Evolutionary conservation across 1,140 invertebrate genomes (phyloP).

Genomic region (Medauroidea extradentata): DNA sequence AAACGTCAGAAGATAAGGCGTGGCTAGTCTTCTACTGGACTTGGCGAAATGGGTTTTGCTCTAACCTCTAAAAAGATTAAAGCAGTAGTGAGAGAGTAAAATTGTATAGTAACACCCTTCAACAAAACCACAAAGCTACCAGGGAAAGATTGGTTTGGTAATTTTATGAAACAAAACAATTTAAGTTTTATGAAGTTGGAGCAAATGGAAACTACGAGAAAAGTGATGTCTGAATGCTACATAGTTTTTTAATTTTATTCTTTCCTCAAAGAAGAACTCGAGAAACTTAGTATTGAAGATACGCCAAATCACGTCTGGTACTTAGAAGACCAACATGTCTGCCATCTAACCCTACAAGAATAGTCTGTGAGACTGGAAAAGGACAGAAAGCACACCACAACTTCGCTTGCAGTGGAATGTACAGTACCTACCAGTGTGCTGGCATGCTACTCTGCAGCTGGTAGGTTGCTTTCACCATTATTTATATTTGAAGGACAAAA

Average conservation of each 20-base stretch:
- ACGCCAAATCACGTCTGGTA: slow-evolving; percentile 15
- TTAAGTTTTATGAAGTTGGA: neutral
- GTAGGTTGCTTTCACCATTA: slow-evolving; percentile 8
- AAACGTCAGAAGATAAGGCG: neutral
- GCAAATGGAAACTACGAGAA: neutral
- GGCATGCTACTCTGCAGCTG: slow-evolving; percentile 13
- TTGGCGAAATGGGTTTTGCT: slow-evolving; percentile 5
- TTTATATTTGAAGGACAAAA: slow-evolving; percentile 13
- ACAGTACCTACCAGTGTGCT: slow-evolving; percentile 12
- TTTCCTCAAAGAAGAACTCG: neutral
- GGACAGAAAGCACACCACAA: slow-evolving; percentile 13
- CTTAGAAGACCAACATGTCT: slow-evolving; percentile 16
- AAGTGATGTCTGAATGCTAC: slow-evolving; percentile 15
- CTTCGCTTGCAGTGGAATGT: neutral
- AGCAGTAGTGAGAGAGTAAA: neutral
- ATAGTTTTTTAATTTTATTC: slow-evolving; percentile 22
- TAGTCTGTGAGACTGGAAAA: slow-evolving; percentile 1
- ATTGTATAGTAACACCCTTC: neutral
- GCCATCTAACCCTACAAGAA: slow-evolving; percentile 4
- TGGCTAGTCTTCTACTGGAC: neutral
- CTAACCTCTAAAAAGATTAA: neutral
- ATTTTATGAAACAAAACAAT: neutral
- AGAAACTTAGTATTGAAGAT: slow-evolving; percentile 14
- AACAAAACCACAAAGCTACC: neutral
- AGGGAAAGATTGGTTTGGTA: neutral